Conservation (phyloP, 1,140 invertebrate species). For the Pomacea maculata region DNA sequence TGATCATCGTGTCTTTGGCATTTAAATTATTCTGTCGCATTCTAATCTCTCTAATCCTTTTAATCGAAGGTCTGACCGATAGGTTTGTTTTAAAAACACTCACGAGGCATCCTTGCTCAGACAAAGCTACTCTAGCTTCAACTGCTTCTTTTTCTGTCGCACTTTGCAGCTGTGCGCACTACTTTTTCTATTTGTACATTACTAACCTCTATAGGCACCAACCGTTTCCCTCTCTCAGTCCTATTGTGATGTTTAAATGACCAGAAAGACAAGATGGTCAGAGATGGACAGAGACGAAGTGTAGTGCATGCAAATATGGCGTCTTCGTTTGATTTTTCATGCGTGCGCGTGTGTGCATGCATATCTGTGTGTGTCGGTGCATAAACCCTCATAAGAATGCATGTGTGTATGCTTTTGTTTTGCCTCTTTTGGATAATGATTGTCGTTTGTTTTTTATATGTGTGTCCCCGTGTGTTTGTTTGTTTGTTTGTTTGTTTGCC, state of each 20-base stretch:
- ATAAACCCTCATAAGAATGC: background rate
- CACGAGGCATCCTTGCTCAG: too few species aligned
- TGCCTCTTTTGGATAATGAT: background rate
- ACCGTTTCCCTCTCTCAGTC: background rate
- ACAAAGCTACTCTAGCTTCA: too few species aligned
- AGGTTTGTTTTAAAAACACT: too few species aligned
- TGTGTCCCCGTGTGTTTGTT: background rate
- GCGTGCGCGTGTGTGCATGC: slow-evolving; percentile 1
- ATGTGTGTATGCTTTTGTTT: background rate
- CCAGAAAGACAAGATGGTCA: background rate
- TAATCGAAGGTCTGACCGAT: too few species aligned
- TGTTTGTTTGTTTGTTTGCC: background rate
- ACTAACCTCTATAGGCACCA: too few species aligned
- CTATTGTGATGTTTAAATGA: background rate
- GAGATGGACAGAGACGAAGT: too few species aligned
- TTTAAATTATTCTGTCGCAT: too few species aligned
- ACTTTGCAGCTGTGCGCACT: too few species aligned
- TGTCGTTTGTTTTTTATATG: background rate
- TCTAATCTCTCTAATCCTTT: too few species aligned
- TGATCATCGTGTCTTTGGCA: too few species aligned
- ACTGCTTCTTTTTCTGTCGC: too few species aligned
- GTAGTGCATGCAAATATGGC: background rate
- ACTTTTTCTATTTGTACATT: too few species aligned
- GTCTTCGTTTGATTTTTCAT: background rate
- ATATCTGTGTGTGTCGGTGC: background rate